Evolutionary conservation across 2,113 vertebrate genomes (phyloP).

Genomic region (Ammospiza caudacuta): DNA sequence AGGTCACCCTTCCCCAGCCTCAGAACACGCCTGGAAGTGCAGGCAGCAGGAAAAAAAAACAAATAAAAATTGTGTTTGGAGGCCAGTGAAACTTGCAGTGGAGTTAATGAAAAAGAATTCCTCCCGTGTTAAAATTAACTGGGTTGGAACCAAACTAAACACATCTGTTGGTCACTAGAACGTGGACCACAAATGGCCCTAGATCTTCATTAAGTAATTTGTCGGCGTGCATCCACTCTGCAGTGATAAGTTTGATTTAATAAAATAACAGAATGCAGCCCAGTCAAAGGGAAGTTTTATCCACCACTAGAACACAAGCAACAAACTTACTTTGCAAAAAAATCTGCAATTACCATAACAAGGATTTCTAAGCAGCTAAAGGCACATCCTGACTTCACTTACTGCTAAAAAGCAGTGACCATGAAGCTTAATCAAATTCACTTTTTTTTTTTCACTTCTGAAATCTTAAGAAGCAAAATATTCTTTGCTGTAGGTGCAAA

Average conservation of each 20-base stretch:
- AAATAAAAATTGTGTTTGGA: neutral
- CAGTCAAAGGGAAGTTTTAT: neutral
- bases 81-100: neutral
- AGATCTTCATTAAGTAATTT: neutral
- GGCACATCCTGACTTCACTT: neutral
- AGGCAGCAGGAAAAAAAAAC: neutral
- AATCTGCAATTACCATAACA: neutral
- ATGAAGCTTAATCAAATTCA: neutral
- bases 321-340: neutral
- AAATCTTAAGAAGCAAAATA: conserved; percentile 5
- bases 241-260: neutral
- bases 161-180: neutral
- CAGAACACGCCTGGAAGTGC: neutral
- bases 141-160: neutral
- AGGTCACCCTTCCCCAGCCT: neutral
- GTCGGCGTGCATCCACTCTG: neutral
- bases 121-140: neutral
- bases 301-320: neutral
- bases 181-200: neutral
- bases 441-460: neutral
- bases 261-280: neutral
- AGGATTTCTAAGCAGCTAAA: neutral
- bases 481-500: neutral
- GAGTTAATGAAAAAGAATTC: neutral
- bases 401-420: neutral